phyloP scores from a whole-genome alignment of 2,797 vertebrate species.

The Otolemur crassicaudatus region DNA sequence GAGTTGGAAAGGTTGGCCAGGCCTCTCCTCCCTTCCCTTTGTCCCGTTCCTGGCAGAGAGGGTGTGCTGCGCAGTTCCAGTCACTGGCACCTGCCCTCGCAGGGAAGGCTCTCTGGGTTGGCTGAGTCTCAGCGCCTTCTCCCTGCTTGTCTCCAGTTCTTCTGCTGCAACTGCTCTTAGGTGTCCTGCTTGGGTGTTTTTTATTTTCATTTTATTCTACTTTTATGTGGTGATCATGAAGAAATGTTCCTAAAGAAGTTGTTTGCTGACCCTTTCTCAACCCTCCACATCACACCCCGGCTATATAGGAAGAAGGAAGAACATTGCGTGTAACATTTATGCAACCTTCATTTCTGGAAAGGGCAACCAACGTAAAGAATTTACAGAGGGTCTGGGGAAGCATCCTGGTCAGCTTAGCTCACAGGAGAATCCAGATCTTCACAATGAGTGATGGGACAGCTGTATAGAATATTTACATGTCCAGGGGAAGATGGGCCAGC shows the following conservation, averaged over 20 bases:
- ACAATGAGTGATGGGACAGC: neutral
- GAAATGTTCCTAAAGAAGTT: neutral
- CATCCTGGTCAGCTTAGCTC: neutral
- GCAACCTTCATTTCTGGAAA: neutral
- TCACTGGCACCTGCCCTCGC: neutral
- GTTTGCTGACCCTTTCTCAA: neutral
- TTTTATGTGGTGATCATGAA: neutral
- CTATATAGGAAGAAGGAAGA: neutral
- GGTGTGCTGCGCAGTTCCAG: neutral
- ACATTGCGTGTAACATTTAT: neutral
- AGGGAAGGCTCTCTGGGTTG: neutral
- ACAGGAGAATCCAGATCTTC: neutral
- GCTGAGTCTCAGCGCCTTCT: neutral
- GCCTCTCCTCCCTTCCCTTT: neutral
- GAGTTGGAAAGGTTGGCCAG: neutral
- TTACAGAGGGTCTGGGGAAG: neutral
- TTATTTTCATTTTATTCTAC: neutral
- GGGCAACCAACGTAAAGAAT: neutral
- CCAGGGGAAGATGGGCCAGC: neutral
- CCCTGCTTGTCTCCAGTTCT: neutral
- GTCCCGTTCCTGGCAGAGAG: neutral
- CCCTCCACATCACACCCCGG: neutral
- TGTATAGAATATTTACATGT: neutral
- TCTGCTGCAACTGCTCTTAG: neutral
- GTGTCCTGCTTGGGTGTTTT: neutral